phyloP scores from a whole-genome alignment of 2,888 invertebrate species.

The Cheilosia soror region DNA sequence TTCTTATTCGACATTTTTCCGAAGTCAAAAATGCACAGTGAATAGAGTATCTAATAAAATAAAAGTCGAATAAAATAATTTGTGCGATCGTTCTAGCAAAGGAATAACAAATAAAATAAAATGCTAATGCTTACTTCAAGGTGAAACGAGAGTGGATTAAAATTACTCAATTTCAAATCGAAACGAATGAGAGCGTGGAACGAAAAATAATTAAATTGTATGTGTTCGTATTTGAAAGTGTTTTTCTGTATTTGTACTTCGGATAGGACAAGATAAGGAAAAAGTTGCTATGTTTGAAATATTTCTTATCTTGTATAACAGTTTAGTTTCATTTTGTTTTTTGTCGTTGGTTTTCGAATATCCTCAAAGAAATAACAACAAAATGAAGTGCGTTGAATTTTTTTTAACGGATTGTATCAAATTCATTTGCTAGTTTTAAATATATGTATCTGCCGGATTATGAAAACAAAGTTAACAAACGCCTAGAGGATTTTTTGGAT shows the following conservation, averaged over 20 bases:
- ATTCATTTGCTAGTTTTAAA: slow-evolving; percentile 14
- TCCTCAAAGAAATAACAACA: slow-evolving; percentile 33
- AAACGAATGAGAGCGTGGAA: slow-evolving; percentile 72
- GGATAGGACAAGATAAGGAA: slow-evolving; percentile 67
- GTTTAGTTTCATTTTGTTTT: slow-evolving; percentile 59
- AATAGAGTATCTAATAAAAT: slow-evolving; percentile 44
- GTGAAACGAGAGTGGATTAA: slow-evolving; percentile 75
- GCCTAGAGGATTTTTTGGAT: slow-evolving; percentile 46
- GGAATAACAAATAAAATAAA: slow-evolving; percentile 28
- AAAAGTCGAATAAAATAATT: slow-evolving; percentile 32
- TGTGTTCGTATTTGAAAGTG: slow-evolving; percentile 62
- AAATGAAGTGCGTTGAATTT: slow-evolving; percentile 23
- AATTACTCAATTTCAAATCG: slow-evolving; percentile 69
- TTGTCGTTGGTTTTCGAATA: slow-evolving; percentile 46
- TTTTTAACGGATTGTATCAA: slow-evolving; percentile 17
- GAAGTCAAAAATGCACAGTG: slow-evolving; percentile 50
- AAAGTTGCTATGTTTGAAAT: slow-evolving; percentile 62
- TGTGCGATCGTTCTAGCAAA: slow-evolving; percentile 31
- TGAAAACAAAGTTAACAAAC: slow-evolving; percentile 25
- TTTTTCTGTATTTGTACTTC: slow-evolving; percentile 65
- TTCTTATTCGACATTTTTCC: slow-evolving; percentile 29
- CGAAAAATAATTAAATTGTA: slow-evolving; percentile 52
- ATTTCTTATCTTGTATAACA: slow-evolving; percentile 73
- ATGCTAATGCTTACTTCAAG: slow-evolving; percentile 71
- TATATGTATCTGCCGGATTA: neutral